phyloP scores from a whole-genome alignment of 2,888 invertebrate species.

The Heliconius sara region DNA sequence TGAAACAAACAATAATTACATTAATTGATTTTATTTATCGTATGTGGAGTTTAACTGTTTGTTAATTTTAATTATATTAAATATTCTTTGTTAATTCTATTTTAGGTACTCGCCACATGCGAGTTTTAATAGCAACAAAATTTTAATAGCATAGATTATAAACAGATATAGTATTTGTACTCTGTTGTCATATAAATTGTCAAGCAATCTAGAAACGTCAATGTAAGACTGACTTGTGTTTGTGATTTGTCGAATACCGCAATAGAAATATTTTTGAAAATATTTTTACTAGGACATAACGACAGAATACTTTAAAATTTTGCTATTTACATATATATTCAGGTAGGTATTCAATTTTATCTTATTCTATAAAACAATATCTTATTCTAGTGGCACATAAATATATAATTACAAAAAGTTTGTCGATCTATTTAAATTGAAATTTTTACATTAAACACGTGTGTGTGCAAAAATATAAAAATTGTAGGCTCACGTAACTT shows the following conservation, averaged over 20 bases:
- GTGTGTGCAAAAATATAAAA: neutral
- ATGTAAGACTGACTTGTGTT: neutral
- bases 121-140: too few species aligned
- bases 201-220: neutral
- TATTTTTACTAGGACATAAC: neutral
- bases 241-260: neutral
- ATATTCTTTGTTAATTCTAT: too few species aligned
- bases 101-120: too few species aligned
- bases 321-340: neutral
- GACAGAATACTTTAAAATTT: neutral
- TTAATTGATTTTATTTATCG: neutral
- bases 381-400: too few species aligned
- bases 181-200: neutral
- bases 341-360: neutral
- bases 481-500: neutral
- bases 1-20: constrained; percentile 51
- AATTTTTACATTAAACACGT: neutral
- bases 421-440: neutral
- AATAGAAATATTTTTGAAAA: neutral
- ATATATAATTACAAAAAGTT: neutral
- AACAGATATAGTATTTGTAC: neutral
- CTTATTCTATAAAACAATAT: neutral
- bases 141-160: neutral
- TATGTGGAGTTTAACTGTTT: too few species aligned
- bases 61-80: too few species aligned